Base-by-base conservation (phyloP, 2,113 vertebrate species). In the Chaetorhynchus papuensis region DNA sequence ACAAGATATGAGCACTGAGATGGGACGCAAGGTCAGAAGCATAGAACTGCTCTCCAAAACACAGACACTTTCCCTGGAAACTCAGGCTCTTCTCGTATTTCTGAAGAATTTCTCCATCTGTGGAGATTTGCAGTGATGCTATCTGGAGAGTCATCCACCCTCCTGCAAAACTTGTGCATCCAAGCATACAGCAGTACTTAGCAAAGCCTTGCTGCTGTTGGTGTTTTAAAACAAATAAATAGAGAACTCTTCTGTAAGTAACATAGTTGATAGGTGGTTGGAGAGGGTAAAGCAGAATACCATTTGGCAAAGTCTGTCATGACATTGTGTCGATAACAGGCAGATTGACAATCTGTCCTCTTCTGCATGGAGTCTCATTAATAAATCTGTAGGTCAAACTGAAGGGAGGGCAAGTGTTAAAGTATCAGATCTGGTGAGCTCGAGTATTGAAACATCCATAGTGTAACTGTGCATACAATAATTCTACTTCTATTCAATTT, bases 401-500 rank as follows among this genome's bases (percentile, higher is more conserved):
- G 71, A 83, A 85, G 39, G 45, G 20, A 90, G 8, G 23, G 33
- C 19, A 50, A 42, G 11, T 69, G 80, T 76, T 86, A 15, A 13
- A 69, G 35, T 49, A 52, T 11, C 13, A 13, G n/a, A 2, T 19
- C 45, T 61, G 42, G 39, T 56, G 49, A 35, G 19, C 39, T 83
- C 0, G 0, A 28, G 35, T 47, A n/a, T 20, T 27, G 8, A 47
- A 88, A 80, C 17, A 15, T 63, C 18, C 6, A 15, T 5, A 61
- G 42, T 11, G 10, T 41, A 13, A 70, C 26, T 65, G 35, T 35
- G 20, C 11, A 10, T 54, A 53, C 20, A 75, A 2, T 23, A 42
- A 42, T 71, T 54, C 78, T 85, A 39, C 31, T 85, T 75, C n/a
- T 28, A 28, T 27, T 80, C 5, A 65, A 35, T 45, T 52, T 22